Evolutionary conservation across 2,797 vertebrate genomes (phyloP), one percentile per base, ranked within the genome.

Genomic region (Molossus molossus): DNA sequence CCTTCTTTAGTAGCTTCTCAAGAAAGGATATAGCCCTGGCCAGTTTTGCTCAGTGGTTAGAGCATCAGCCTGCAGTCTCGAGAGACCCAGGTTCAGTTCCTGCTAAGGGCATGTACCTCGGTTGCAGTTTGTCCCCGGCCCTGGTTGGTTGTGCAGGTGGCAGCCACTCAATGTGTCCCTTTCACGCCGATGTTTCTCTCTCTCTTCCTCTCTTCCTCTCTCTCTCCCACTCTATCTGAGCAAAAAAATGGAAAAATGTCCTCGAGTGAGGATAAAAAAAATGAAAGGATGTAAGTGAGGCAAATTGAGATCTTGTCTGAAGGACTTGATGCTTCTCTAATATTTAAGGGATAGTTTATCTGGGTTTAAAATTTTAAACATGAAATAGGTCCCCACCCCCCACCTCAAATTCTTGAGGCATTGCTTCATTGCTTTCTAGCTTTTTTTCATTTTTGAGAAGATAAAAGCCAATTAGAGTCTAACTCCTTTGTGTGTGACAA

Each of bases 361-460:
- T 73, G 64, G 73, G 25, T 92, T 40, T 87, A 87, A 62, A 55
- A 20, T 79, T 93, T 80, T 80, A 60, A 82, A 5, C 17, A 48
- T 80, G 76, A 73, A 37, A 84, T 70, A 6, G 23, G 0, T 65
- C 62, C 27, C 12, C 12, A 5, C 29, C 7, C 64, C 64, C 6
- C 29, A n/a, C 14, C 29, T 14, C 13, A 11, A 12, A 33, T 33
- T 67, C 70, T 85, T 25, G 73, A 88, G 40, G 1, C 25, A 13
- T 64, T 77, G 9, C 33, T 89, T 85, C 73, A n/a, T 64, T 89
- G 48, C 48, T 17, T 57, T 72, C 65, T 79, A 45, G 72, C n/a
- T 87, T 84, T 45, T 45, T 76, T 77, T 85, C 8, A 6, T 60
- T 94, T 67, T 94, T 27, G 62, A 91, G 40, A 77, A 48, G 53